A percentile compares a stretch with the other conserved stretches of the same genome.
phyloP scores from a whole-genome alignment of 2,797 vertebrate species.

The Diplodus sargus region DNA sequence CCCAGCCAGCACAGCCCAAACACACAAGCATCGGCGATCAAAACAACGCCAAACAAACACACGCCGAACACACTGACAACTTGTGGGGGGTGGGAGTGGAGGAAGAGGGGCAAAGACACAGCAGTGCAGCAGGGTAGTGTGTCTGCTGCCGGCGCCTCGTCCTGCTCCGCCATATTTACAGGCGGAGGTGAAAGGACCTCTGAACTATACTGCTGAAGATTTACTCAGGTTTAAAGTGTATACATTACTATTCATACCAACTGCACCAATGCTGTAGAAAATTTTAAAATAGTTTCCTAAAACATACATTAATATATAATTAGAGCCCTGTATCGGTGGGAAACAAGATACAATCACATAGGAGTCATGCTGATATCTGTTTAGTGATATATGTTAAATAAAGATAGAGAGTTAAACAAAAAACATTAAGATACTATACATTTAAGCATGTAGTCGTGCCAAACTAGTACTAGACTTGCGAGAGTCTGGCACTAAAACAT shows the following conservation, averaged over 20 bases:
- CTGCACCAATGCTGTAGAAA: not conserved
- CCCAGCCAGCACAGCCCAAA: slow-evolving; percentile 81
- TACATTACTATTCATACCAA: not conserved
- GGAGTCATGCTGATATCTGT: not conserved
- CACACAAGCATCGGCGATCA: slow-evolving; percentile 82
- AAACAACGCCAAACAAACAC: slow-evolving; percentile 86
- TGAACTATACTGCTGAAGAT: not conserved
- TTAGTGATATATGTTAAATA: not conserved
- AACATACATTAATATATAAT: not conserved
- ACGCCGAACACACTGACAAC: slow-evolving; percentile 74
- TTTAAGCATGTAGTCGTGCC: no score
- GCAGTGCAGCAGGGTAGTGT: slow-evolving; percentile 30
- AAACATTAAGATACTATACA: no score
- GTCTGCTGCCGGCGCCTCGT: slow-evolving; percentile 36
- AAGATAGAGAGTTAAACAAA: not conserved
- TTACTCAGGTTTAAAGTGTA: not conserved
- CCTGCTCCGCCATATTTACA: slow-evolving; percentile 38
- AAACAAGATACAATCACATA: not conserved
- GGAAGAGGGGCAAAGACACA: slow-evolving; percentile 15
- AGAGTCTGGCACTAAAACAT: no score
- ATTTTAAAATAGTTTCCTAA: not conserved
- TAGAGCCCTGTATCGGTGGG: not conserved
- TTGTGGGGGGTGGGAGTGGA: slow-evolving; percentile 24
- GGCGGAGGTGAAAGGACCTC: not conserved
- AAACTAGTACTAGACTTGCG: no score